A percentile compares a stretch with the other conserved stretches of the same genome.
Evolutionary conservation across 64 coral and sea anemone genomes (phyloP).

Genomic region (Anthopleura sola): DNA sequence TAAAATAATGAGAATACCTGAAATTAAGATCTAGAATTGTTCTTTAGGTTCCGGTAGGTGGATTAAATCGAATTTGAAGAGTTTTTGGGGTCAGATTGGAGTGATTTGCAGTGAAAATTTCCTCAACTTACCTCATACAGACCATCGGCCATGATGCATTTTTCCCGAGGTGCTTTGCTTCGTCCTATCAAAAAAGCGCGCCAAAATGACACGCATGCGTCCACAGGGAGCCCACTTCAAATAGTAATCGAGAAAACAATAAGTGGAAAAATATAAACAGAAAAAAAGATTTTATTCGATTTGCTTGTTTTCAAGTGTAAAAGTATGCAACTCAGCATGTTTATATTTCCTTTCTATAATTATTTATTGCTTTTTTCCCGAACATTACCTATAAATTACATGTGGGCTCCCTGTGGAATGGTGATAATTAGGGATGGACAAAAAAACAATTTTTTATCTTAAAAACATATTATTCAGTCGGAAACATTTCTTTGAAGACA

Average conservation of each 20-base stretch:
- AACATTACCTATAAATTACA: too few species aligned
- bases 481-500: not conserved
- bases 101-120: not conserved
- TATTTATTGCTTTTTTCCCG: too few species aligned
- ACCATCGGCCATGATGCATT: constrained; percentile 93
- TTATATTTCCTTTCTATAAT: too few species aligned
- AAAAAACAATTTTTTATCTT: not conserved
- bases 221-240: not conserved
- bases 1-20: not conserved
- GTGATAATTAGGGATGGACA: not conserved
- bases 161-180: constrained; percentile 79
- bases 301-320: too few species aligned
- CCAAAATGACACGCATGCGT: constrained; percentile 56
- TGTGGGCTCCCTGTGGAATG: too few species aligned
- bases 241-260: too few species aligned
- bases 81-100: not conserved
- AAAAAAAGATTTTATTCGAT: too few species aligned
- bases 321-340: too few species aligned
- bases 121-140: constrained; percentile 69
- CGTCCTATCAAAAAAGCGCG: constrained; percentile 71
- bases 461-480: not conserved
- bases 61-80: not conserved
- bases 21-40: not conserved
- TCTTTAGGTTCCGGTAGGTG: not conserved
- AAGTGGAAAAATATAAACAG: too few species aligned